Evolutionary conservation across 2,113 vertebrate species (phyloP), one percentile per base, ranked within the genome.

Genomic region (Cyprinodon variegatus): DNA sequence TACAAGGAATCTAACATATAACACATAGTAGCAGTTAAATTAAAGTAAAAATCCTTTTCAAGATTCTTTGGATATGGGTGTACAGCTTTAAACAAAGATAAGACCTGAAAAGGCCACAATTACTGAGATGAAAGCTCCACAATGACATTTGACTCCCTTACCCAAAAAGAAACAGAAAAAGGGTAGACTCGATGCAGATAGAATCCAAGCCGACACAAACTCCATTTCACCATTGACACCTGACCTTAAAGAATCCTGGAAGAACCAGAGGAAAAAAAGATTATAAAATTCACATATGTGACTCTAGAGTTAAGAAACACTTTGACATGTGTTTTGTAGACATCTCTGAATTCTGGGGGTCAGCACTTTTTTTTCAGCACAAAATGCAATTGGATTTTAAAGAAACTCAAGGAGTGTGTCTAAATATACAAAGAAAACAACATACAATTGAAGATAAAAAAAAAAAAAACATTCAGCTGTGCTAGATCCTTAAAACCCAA

Each of bases 111-210:
- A 90, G 83, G 84, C 79, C 79, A 79, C 50, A 45, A 81, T 77
- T 72, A 69, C 70, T 66, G 61, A 78, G 83, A 77, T 57, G 68
- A 82, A 59, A 77, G 80, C 68, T 85, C 37, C 43, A n/a, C n/a
- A 1, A 76, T 80, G 83, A 88, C 85, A 85, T 88, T 74, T 78
- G 80, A 77, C 82, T 82, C 61, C 79, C 91, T 93, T 90, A 93
- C 91, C 90, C 74, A 71, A 87, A 72, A 90, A 79, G 77, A 92
- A 68, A 75, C 79, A 81, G 46, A 91, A 72, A 77, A 90, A 86
- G 61, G 74, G 83, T 66, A 89, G 76, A 61, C 63, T 70, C 13
- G 79, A 84, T 72, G 69, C 59, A 76, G 72, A 83, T 76, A 81
- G 41, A 76, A 85, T 87, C 83, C 83, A 82, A 48, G 82, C 60